Conservation (phyloP, 2,113 vertebrate species). For the Loxodonta africana region DNA sequence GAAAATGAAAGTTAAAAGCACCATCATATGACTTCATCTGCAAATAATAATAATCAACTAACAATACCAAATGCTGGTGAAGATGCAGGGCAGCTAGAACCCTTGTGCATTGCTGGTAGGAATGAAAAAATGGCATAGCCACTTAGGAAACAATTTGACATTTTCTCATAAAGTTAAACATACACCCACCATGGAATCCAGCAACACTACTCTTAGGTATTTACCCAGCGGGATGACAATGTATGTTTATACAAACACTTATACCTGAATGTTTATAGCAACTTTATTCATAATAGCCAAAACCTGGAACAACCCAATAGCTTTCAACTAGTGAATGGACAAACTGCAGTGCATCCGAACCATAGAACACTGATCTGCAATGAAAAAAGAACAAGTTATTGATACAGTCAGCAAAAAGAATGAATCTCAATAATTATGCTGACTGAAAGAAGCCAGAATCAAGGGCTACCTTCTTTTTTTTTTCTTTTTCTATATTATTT, state of each 20-base stretch:
- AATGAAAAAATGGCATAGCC: no score
- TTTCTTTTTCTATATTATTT: background rate
- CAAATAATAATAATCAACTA: background rate
- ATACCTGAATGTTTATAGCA: no score
- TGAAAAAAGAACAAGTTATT: no score
- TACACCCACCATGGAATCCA: background rate
- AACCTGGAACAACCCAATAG: no score
- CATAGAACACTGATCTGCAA: no score
- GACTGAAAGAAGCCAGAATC: background rate
- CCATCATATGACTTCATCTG: background rate
- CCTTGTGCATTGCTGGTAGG: no score
- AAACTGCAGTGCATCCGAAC: background rate
- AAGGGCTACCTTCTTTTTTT: background rate
- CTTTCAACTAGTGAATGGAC: no score
- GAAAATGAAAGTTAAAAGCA: background rate
- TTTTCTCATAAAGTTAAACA: background rate
- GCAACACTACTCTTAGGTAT: background rate
- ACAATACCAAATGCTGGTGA: background rate
- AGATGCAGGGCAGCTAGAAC: background rate
- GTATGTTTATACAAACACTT: background rate
- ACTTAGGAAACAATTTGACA: background rate
- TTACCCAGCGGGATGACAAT: background rate
- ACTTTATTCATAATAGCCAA: no score
- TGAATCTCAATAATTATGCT: no score
- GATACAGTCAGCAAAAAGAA: no score